Conservation (phyloP, 2,888 invertebrate genomes). For the Cynaeus angustus region DNA sequence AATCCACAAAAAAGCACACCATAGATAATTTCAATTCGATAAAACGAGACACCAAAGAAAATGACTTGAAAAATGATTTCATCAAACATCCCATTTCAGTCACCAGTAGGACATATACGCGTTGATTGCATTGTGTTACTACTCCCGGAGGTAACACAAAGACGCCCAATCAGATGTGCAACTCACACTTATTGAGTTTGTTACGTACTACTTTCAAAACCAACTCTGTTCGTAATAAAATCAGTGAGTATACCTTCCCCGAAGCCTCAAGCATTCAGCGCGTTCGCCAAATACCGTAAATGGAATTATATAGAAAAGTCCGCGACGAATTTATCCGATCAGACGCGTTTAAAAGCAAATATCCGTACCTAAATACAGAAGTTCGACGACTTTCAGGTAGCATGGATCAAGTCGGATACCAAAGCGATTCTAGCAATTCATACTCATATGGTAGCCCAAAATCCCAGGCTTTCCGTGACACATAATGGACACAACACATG, state of each 20-base stretch:
- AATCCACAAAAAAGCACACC: neutral
- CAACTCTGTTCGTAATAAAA: slow-evolving; percentile 68
- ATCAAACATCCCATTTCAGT: slow-evolving; percentile 56
- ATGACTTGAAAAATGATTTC: slow-evolving; percentile 55
- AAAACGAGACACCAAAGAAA: slow-evolving; percentile 37
- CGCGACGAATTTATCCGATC: slow-evolving; percentile 54
- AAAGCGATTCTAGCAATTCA: slow-evolving; percentile 92
- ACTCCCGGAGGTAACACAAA: slow-evolving; percentile 70
- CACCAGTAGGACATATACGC: slow-evolving; percentile 63
- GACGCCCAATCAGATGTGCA: slow-evolving; percentile 72
- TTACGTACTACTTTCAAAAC: slow-evolving; percentile 67
- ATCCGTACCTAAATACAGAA: slow-evolving; percentile 53
- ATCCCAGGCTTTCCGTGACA: slow-evolving; percentile 88
- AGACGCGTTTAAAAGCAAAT: slow-evolving; percentile 59
- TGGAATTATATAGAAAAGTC: slow-evolving; percentile 63
- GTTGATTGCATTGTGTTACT: slow-evolving; percentile 71
- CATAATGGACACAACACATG: slow-evolving; percentile 96
- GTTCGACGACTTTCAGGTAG: slow-evolving; percentile 78
- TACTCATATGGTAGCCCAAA: slow-evolving; percentile 91
- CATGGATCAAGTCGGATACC: slow-evolving; percentile 94
- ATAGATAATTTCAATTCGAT: slow-evolving; percentile 41
- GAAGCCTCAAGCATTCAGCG: slow-evolving; percentile 58
- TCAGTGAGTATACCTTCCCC: slow-evolving; percentile 66
- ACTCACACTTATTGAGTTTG: slow-evolving; percentile 72
- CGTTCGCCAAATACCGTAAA: slow-evolving; percentile 65